Base-by-base conservation (phyloP, 2,888 invertebrate genomes). In the Cephus spinipes region DNA sequence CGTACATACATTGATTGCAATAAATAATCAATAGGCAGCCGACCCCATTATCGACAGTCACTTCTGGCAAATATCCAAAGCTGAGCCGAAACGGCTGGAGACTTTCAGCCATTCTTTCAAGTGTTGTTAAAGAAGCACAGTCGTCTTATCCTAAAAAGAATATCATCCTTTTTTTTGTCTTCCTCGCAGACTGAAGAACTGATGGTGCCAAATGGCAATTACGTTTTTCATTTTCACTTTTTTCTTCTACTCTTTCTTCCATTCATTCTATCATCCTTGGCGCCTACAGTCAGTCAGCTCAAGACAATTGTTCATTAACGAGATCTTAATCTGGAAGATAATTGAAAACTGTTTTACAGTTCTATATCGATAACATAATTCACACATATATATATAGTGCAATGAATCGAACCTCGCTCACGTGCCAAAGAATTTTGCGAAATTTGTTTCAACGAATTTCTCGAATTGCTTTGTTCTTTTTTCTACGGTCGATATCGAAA, bases 11-110 rank as follows among this genome's bases (percentile, higher is more conserved):
- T 79, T 77, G 69, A 78, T 80, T 76, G 76, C 80, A 73, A 83
- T 85, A 83, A 82, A 83, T 81, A 84, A 84, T 84, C 83, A 77
- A 85, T 85, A 83, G 80, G 77, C 78, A 80, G 81, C 80, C 78
- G 82, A 81, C 83, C 83, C 80, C 83, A 79, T 85, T 85, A 83
- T 84, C 81, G 80, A 78, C 74, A 75, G 78, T 82, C 77, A 79
- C 75, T 76, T 79, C 81, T 85, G 85, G 85, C 85, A 34, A 34
- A n/a, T 31, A 78, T 55, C 82, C 85, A 85, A 79, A 55, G 55
- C 23, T 23, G 23, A 55, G 9, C 55, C 55, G 23, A 55, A 55
- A 55, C 55, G 55, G 55, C 55, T 55, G 55, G 23, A 55, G 55
- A 55, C 9, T 2, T 23, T 55, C 23, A 23, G 23, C 23, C 55